Evolutionary conservation across 2,797 vertebrate genomes (phyloP), one percentile per base, ranked within the genome.

Genomic region (Spheniscus humboldti): DNA sequence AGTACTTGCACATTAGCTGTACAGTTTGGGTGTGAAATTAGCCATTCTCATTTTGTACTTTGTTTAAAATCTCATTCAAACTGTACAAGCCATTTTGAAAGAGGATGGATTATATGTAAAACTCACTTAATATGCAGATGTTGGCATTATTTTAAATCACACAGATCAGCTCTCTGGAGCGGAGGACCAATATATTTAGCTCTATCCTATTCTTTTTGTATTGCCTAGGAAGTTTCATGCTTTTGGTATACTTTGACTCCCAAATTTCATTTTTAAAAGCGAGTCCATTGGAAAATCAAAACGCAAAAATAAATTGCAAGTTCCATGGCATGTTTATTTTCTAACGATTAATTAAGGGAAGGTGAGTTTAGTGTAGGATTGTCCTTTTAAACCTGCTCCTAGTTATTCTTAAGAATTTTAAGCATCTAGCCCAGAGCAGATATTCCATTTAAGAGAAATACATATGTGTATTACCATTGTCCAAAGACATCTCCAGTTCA

Each of bases 361-460:
- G 82, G 56, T 94, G 80, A 90, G 62, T 78, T 96, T 55, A 95
- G 82, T 37, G 39, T 86, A 96, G n/a, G 63, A 72, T 66, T 77
- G 31, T 77, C 56, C 96, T 96, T 92, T 96, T 94, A 83, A 94
- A 93, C 82, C 82, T 91, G 52, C 75, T 97, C 60, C 91, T 90
- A 93, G 87, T 47, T 95, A 91, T 96, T 97, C 96, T 88, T 86
- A 90, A 96, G 90, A 96, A 94, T 91, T 96, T 94, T 94, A 93
- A 97, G 91, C 77, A 90, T 89, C 88, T 97, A 85, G 64, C 91
- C 86, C 74, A 89, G 93, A 95, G 73, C 45, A 96, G 66, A 52
- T 97, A 89, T 52, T 94, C 79, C 88, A 9, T 97, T 97, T 95
- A 81, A 96, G 92, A 88, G 84, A 92, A 93, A 82, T 81, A 81